Conservation (phyloP, 2,113 vertebrate species). For the Otus sunia region DNA sequence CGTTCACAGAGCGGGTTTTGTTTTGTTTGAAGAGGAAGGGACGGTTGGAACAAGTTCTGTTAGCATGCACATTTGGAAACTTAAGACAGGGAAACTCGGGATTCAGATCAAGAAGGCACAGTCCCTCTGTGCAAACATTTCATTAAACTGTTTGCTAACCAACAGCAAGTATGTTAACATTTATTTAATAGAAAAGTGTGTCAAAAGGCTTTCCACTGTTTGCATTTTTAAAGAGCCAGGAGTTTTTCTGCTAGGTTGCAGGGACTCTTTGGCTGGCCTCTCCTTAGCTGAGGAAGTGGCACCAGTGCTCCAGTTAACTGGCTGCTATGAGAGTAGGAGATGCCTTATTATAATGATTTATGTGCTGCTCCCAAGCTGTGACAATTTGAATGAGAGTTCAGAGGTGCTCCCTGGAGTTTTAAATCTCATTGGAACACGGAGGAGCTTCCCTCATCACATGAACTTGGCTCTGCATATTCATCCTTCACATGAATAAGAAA, state of each 20-base stretch:
- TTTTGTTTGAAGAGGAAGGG: not conserved
- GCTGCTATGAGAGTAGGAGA: not conserved
- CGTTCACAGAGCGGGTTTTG: not conserved
- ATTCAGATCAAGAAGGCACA: not conserved
- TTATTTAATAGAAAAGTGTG: not conserved
- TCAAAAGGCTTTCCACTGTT: not conserved
- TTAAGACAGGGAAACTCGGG: not conserved
- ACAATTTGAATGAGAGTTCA: not conserved
- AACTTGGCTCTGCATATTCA: not conserved
- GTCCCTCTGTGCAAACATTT: not conserved
- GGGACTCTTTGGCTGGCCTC: not conserved
- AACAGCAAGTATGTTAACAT: not conserved
- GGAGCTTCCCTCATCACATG: not conserved
- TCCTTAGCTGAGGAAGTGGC: not conserved
- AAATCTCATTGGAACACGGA: not conserved
- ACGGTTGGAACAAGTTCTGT: not conserved
- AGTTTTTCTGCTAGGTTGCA: not conserved
- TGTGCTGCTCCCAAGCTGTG: not conserved
- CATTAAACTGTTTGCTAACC: constrained; percentile 1
- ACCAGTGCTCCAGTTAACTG: not conserved
- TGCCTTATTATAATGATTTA: not conserved
- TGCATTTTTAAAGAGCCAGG: not conserved
- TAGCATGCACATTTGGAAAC: not conserved
- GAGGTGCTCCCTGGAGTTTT: not conserved
- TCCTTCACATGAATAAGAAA: not conserved